Evolutionary conservation across 2,113 vertebrate species (phyloP).

Genomic region (Macquaria australasica): DNA sequence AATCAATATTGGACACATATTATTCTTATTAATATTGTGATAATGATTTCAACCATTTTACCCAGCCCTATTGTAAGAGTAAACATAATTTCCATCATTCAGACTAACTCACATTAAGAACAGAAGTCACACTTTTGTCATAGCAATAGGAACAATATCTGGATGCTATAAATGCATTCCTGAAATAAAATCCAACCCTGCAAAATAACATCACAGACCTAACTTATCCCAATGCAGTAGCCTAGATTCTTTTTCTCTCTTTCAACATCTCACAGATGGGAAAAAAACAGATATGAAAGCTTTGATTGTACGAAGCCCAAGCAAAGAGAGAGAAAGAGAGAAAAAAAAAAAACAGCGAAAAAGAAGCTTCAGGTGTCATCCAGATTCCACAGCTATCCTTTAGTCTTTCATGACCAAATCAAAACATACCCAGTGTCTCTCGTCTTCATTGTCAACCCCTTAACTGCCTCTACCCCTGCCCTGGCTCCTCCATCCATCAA

Average conservation of each 20-base stretch:
- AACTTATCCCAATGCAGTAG: slow-evolving; percentile 51
- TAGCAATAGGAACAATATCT: slow-evolving; percentile 1
- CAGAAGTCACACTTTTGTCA: slow-evolving; percentile 13
- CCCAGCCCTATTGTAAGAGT: not conserved
- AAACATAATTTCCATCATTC: slow-evolving; percentile 8
- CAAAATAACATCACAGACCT: slow-evolving; percentile 51
- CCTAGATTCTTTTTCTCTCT: slow-evolving; percentile 57
- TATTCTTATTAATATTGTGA: not conserved
- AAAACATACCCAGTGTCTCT: slow-evolving; percentile 71
- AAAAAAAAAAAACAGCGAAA: slow-evolving; percentile 8
- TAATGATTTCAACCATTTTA: not conserved
- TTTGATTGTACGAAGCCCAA: slow-evolving; percentile 63
- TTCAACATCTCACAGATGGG: slow-evolving; percentile 49
- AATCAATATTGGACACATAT: not conserved
- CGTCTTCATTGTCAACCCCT: slow-evolving; percentile 57
- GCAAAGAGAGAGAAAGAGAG: not conserved
- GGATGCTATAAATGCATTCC: slow-evolving; percentile 45
- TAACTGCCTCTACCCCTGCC: slow-evolving; percentile 34
- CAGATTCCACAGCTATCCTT: slow-evolving; percentile 66
- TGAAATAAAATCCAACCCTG: slow-evolving; percentile 56
- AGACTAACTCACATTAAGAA: slow-evolving; percentile 15
- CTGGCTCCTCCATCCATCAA: slow-evolving; percentile 57
- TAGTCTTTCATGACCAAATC: slow-evolving; percentile 75
- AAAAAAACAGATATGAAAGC: slow-evolving; percentile 57
- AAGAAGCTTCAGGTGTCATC: slow-evolving; percentile 68